These are phyloP conservation scores for Thalassoma bifasciatum DNA, from an alignment of 2,113 vertebrate species.

Conservation along the genomic window DNA sequence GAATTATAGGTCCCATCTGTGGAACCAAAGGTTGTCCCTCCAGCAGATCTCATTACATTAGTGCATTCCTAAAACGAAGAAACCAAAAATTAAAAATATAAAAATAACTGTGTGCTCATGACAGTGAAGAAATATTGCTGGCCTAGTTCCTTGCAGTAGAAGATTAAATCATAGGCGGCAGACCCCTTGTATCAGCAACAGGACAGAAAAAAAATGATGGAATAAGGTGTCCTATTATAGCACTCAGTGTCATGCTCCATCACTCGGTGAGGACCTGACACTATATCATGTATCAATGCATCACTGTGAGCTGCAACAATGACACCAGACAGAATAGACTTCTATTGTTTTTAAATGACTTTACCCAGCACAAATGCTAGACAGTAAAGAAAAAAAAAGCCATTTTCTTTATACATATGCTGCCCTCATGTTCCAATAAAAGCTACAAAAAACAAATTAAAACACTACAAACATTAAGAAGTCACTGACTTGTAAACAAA, in stretches of 20 bases:
- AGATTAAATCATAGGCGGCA: conserved; percentile 51
- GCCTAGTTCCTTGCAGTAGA: conserved; percentile 30
- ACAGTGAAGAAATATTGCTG: conserved; percentile 48
- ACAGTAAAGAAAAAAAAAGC: neutral
- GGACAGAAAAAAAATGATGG: conserved; percentile 5
- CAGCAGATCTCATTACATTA: conserved; percentile 12
- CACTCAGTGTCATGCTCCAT: conserved; percentile 9
- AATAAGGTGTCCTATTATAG: conserved; percentile 10
- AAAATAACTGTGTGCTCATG: neutral
- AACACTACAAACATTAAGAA: neutral
- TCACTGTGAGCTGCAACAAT: neutral
- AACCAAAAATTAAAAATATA: too few species aligned
- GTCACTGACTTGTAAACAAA: neutral
- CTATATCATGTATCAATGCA: neutral
- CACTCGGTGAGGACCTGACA: neutral
- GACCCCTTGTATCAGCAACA: conserved; percentile 17
- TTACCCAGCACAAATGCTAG: neutral
- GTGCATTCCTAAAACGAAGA: conserved; percentile 5
- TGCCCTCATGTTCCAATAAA: neutral
- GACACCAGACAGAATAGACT: neutral
- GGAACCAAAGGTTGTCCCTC: conserved; percentile 23
- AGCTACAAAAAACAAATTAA: neutral
- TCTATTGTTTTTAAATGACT: neutral
- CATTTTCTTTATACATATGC: neutral
- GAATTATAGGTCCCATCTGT: conserved; percentile 21